phyloP scores from a whole-genome alignment of 2,888 invertebrate species.

The Minunthozetes semirufus region DNA sequence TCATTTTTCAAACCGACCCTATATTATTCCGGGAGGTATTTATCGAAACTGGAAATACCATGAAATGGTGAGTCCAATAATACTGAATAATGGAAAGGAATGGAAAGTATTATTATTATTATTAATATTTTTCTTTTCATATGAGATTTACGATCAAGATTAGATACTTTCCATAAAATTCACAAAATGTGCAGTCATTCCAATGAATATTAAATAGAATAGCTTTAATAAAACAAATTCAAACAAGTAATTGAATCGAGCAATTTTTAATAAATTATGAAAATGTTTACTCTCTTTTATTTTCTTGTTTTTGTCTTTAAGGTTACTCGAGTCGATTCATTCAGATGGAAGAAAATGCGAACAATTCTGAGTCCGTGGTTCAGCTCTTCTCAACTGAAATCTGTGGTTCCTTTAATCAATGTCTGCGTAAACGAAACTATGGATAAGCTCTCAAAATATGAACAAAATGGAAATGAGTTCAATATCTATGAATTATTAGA shows the following conservation, averaged over 20 bases:
- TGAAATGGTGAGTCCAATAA: neutral
- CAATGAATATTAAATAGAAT: too few species aligned
- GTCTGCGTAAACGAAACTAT: slow-evolving; percentile 20
- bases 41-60: slow-evolving; percentile 21
- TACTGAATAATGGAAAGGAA: too few species aligned
- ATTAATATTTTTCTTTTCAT: too few species aligned
- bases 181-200: too few species aligned
- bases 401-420: slow-evolving; percentile 28
- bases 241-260: too few species aligned
- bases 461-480: slow-evolving; percentile 6
- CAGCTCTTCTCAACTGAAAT: slow-evolving; percentile 40
- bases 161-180: too few species aligned
- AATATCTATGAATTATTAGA: slow-evolving; percentile 29
- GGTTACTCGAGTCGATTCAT: neutral
- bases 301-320: neutral
- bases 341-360: slow-evolving; percentile 41
- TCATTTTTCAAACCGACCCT: slow-evolving; percentile 38
- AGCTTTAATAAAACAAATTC: too few species aligned
- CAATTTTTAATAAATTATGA: too few species aligned
- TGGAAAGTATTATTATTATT: too few species aligned
- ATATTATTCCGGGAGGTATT: slow-evolving; percentile 27
- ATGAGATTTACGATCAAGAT: too few species aligned
- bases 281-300: too few species aligned
- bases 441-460: slow-evolving; percentile 9
- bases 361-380: slow-evolving; percentile 40